These are phyloP conservation scores for Pangasius mekongensis DNA, from an alignment of 2,797 vertebrate genomes.

Conservation along the genomic window DNA sequence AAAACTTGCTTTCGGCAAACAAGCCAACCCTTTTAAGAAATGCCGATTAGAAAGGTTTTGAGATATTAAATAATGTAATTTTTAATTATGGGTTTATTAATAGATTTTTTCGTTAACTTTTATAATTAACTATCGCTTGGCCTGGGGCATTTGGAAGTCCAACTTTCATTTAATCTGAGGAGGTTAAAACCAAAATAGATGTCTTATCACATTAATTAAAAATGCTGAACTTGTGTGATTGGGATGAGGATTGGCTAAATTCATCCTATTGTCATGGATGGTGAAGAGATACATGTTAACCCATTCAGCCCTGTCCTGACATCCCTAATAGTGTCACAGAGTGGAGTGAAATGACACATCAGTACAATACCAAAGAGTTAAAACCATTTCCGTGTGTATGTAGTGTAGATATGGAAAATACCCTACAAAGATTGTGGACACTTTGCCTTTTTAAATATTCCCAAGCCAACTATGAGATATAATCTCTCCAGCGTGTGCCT, in stretches of 20 bases:
- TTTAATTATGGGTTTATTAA: conserved; percentile 85
- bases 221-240: conserved; percentile 57
- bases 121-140: conserved; percentile 77
- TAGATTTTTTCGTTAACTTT: conserved; percentile 80
- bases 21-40: conserved; percentile 77
- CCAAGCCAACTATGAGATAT: neutral
- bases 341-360: neutral
- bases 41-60: conserved; percentile 80
- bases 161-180: conserved; percentile 75
- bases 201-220: conserved; percentile 69
- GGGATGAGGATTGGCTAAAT: neutral
- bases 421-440: neutral
- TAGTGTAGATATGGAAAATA: neutral
- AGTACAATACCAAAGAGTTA: neutral
- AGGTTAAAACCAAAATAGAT: conserved; percentile 75
- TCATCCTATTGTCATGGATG: neutral
- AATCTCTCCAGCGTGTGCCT: neutral
- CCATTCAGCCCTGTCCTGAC: conserved; percentile 11
- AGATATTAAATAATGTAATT: conserved; percentile 81
- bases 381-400: neutral
- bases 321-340: neutral
- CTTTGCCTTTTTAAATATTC: neutral
- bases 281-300: neutral
- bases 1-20: conserved; percentile 73
- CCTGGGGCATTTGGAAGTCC: conserved; percentile 76